These are phyloP conservation scores for Saguinus midas DNA, from an alignment of 2,113 vertebrate species.

Conservation along the genomic window DNA sequence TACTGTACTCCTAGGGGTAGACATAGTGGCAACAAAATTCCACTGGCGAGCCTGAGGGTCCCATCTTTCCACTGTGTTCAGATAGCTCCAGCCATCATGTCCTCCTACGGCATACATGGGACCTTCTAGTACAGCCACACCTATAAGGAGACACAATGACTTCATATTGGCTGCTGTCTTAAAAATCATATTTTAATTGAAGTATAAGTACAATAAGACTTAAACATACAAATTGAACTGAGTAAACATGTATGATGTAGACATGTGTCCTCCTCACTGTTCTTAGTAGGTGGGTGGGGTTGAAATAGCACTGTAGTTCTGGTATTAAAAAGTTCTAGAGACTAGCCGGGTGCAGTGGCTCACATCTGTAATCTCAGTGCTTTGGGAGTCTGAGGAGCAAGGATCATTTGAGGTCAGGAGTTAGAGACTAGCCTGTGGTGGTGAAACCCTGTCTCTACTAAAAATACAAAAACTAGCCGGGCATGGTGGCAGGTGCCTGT, in stretches of 20 bases:
- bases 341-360: too few species aligned
- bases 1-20: slow-evolving; percentile 96
- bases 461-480: too few species aligned
- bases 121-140: slow-evolving; percentile 96
- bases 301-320: not conserved
- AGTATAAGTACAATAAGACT: not conserved
- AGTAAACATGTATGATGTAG: not conserved
- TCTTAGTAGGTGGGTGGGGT: not conserved
- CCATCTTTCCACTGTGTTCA: slow-evolving; percentile 99
- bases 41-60: slow-evolving; percentile 99
- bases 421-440: too few species aligned
- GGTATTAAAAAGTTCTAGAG: not conserved
- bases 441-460: too few species aligned
- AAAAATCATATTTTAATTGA: not conserved
- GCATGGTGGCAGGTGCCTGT: too few species aligned
- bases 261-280: not conserved
- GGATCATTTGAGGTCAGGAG: too few species aligned
- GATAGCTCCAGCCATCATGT: slow-evolving; percentile 99
- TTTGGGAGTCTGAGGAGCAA: too few species aligned
- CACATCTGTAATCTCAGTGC: too few species aligned
- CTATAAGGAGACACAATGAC: slow-evolving; percentile 78
- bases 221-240: not conserved
- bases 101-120: slow-evolving; percentile 99
- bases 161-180: not conserved
- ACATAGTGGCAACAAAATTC: slow-evolving; percentile 99